Base-by-base conservation (phyloP, 1,140 invertebrate genomes). In the Caerostris extrusa region DNA sequence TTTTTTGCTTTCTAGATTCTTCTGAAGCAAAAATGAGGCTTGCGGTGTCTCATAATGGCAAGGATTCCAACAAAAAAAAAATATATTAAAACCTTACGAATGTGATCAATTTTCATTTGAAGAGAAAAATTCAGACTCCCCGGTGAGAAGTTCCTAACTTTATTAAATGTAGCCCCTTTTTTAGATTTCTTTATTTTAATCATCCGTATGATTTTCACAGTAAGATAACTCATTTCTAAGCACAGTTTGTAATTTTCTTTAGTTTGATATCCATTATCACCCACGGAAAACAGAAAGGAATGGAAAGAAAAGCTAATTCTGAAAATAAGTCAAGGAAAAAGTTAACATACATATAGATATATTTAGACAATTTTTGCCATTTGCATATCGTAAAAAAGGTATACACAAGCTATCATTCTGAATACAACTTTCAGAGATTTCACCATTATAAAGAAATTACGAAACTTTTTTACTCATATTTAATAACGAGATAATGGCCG, bases 371-470 rank as follows among this genome's bases (percentile, higher is more conserved):
- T 12, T 77, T 8, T 12, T 50, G 34, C 71, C 4, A 14, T 77
- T 77, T 77, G 34, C 34, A 53, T 77, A 50, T 5, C 19, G 50
- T 77, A 53, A 77, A 77, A 71, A 90, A 90, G 14, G n/a, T 58
- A 34, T 7, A 57, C 55, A 85, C 55, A 57, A 55, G 55, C 53
- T 7, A 58, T 50, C 53, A 53, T 19, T 71, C 56, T 12, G 58
- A 61, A 91, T 91, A 71, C 12, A n/a, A 64, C 82, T 91, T 91
- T 82, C 67, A 82, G 61, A 69, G 34, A 12, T 61, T 12, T 77
- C 6, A 53, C 56, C 90, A 91, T 91, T 82, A 91, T 60, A 91
- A 91, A 91, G 90, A 91, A 82, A 91, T 91, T 91, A 81, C 90
- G 34, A 34, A 50, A 7, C 5, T 82, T 81, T 82, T 91, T 91